Conservation (phyloP, 2,888 invertebrate genomes). For the Eristalinus sepulchralis region DNA sequence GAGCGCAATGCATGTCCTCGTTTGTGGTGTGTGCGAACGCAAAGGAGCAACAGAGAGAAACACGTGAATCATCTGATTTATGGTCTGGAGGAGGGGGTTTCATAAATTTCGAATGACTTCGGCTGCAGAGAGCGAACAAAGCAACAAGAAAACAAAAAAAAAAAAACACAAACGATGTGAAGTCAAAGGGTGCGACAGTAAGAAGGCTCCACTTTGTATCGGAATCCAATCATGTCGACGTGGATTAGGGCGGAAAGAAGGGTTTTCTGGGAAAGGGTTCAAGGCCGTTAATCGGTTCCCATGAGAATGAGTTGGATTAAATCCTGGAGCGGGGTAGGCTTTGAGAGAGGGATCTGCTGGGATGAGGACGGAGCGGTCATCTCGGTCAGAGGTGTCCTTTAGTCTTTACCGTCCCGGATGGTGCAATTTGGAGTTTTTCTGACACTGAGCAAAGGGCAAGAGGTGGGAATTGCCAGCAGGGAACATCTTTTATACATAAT, state of each 20-base stretch:
- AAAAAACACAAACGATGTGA: conserved; percentile 1
- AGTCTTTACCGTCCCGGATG: not conserved
- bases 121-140: conserved; percentile 7
- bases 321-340: not conserved
- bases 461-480: not conserved
- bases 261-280: not conserved
- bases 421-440: not conserved
- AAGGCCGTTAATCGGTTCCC: not conserved
- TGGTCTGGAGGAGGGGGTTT: conserved; percentile 60
- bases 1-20: not conserved
- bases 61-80: conserved; percentile 60
- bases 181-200: conserved; percentile 46
- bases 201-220: not conserved
- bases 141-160: too few relatives aligned
- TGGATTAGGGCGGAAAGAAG: not conserved
- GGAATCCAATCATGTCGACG: conserved; percentile 44
- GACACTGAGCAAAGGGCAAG: not conserved
- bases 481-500: not conserved
- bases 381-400: not conserved
- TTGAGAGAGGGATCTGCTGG: not conserved
- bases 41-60: conserved; percentile 4
- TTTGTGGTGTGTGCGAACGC: not conserved
- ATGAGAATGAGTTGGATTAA: not conserved
- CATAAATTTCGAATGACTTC: conserved; percentile 66
- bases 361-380: not conserved